Base-by-base conservation (phyloP, 2,797 vertebrate genomes). In the Neostethus bicornis region DNA sequence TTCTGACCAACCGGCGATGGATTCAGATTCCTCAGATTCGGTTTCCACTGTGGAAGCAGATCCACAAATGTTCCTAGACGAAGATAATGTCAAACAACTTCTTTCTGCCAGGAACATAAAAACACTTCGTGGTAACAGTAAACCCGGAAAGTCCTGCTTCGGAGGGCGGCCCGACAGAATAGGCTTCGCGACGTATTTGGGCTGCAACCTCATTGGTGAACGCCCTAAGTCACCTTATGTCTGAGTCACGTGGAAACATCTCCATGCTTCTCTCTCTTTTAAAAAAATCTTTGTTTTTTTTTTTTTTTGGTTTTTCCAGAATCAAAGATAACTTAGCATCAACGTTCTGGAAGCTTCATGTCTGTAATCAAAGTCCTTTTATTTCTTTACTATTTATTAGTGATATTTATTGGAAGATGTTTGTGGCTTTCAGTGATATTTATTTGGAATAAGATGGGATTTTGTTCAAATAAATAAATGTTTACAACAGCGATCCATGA, bases 131-230 rank as follows among this genome's bases (percentile, higher is more conserved):
- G 86, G 79, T 0, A 88, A 92, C 60, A n/a, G n/a, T 65, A 74
- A 0, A 66, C 67, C 54, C 85, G 77, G 9, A 89, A 24, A 3
- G 84, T 85, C 9, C 44, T 99, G 97, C 54, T 98, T 98, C 0
- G 94, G 95, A 2, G 78, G 88, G 12, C 91, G 87, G 59, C 85
- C 98, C 61, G 95, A 98, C 51, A 81, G 94, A 46, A 98, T 98
- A 0, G 93, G 92, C 23, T 92, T 92, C n/a, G 83, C 90, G 79
- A 95, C 92, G 0, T 88, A 92, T 16, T 86, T 97, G 85, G 92
- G 92, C 14, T 93, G 92, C 73, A 92, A 90, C 46, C 89, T 85
- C 0, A 72, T 85, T 0, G 80, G 89, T 20, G 88, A 53, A 75
- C 79, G 75, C 57, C 90, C 92, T 93, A 70, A 84, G 89, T 87